phyloP scores from a whole-genome alignment of 2,797 vertebrate genomes.

The Rhadinocentrus ornatus region DNA sequence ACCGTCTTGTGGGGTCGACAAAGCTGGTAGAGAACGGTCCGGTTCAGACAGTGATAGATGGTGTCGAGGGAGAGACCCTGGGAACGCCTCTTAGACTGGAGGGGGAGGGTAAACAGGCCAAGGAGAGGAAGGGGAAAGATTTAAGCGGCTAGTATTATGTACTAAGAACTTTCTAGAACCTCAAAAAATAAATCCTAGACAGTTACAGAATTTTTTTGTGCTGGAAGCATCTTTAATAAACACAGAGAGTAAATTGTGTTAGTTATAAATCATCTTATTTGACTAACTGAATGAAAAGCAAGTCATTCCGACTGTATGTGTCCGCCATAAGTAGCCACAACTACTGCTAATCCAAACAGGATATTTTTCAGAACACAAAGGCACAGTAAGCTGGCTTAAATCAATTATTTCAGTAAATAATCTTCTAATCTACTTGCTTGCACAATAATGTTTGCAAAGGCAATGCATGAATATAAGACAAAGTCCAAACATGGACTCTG shows the following conservation, averaged over 20 bases:
- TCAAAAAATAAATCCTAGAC: no score
- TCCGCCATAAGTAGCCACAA: not conserved
- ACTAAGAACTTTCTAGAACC: no score
- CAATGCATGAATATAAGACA: not conserved
- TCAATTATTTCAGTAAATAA: slow-evolving; percentile 29
- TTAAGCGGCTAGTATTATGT: not conserved
- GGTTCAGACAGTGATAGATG: slow-evolving; percentile 97
- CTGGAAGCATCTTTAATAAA: not conserved
- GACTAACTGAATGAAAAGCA: not conserved
- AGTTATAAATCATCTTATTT: not conserved
- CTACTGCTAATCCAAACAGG: not conserved
- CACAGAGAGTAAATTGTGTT: no score
- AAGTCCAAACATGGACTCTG: slow-evolving; percentile 14
- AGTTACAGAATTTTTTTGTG: not conserved
- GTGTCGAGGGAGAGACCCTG: slow-evolving; percentile 95
- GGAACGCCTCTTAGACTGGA: slow-evolving; percentile 94
- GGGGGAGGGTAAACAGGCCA: not conserved
- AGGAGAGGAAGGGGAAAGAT: not conserved
- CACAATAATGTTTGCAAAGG: not conserved
- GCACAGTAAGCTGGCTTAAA: not conserved
- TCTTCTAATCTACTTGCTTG: slow-evolving; percentile 44
- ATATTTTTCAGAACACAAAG: slow-evolving; percentile 12
- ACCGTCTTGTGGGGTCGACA: slow-evolving; percentile 97
- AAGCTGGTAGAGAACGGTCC: slow-evolving; percentile 97
- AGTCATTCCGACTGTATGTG: slow-evolving; percentile 2